Percentiles rank a stretch among this genome's conserved stretches.
Conservation (phyloP, 2,113 vertebrate species). For the Zonotrichia leucophrys region DNA sequence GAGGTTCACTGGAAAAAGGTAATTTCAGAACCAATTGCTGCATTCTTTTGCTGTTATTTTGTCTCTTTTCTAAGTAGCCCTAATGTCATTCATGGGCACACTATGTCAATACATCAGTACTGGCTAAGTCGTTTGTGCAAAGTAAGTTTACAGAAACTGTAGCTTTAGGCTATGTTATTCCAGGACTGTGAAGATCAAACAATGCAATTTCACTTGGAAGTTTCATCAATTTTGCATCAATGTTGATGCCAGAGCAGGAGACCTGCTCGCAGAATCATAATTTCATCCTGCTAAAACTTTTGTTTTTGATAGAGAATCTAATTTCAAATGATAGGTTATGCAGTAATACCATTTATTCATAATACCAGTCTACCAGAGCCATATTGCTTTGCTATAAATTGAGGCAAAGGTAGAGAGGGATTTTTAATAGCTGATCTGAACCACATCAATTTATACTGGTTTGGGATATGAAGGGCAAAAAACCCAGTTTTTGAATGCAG, state of each 20-base stretch:
- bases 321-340: conserved; percentile 69
- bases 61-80: conserved; percentile 84
- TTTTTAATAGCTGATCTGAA: conserved; percentile 73
- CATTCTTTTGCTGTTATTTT: conserved; percentile 82
- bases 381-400: conserved; percentile 35
- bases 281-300: conserved; percentile 79
- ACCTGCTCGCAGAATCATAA: conserved; percentile 77
- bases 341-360: conserved; percentile 49
- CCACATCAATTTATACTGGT: conserved; percentile 80
- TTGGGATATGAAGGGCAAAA: conserved; percentile 79
- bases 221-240: conserved; percentile 88
- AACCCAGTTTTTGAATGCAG: conserved; percentile 68
- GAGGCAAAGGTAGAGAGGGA: conserved; percentile 53
- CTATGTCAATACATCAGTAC: conserved; percentile 79
- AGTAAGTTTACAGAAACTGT: conserved; percentile 86
- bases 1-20: conserved; percentile 85
- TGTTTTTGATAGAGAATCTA: conserved; percentile 75
- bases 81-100: conserved; percentile 83
- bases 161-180: conserved; percentile 86
- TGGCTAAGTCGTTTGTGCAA: conserved; percentile 80
- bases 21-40: conserved; percentile 85
- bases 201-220: conserved; percentile 83
- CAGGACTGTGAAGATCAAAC: conserved; percentile 86
- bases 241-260: conserved; percentile 78
- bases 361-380: conserved; percentile 13